Conservation (phyloP, 2,797 vertebrate genomes). For the Yasuhikotakia modesta region DNA sequence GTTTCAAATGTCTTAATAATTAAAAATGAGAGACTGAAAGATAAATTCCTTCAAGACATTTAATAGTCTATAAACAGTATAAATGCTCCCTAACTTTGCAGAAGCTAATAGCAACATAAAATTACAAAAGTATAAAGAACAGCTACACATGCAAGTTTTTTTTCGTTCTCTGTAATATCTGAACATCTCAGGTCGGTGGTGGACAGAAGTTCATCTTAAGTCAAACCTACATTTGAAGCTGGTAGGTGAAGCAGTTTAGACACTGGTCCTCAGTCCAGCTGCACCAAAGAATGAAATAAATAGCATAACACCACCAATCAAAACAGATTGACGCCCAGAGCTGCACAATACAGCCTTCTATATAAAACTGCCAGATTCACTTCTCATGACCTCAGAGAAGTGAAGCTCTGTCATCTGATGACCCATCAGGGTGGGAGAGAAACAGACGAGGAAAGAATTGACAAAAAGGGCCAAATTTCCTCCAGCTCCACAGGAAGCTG, state of each 20-base stretch:
- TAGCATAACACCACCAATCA: slow-evolving; percentile 26
- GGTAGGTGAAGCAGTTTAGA: slow-evolving; percentile 11
- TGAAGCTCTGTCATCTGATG: slow-evolving; percentile 13
- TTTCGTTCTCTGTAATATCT: not conserved
- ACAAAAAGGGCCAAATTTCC: slow-evolving; percentile 11
- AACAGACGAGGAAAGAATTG: not conserved
- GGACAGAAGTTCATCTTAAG: slow-evolving; percentile 42
- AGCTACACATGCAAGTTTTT: not conserved
- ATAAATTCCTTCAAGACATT: too few relatives aligned
- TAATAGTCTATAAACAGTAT: too few relatives aligned
- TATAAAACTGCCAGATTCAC: slow-evolving; percentile 20
- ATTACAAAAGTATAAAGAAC: not conserved
- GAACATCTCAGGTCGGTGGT: too few relatives aligned
- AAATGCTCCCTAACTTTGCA: too few relatives aligned
- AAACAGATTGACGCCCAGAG: slow-evolving; percentile 18
- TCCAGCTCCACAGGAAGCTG: slow-evolving; percentile 8
- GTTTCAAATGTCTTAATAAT: too few relatives aligned
- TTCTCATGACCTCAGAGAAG: slow-evolving; percentile 40
- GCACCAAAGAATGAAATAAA: slow-evolving; percentile 9
- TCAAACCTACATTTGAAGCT: slow-evolving; percentile 51
- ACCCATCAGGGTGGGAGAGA: slow-evolving; percentile 21
- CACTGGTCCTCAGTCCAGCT: not conserved
- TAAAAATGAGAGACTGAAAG: too few relatives aligned
- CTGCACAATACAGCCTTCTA: slow-evolving; percentile 27
- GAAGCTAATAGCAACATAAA: too few relatives aligned